A percentile compares a stretch with the other conserved stretches of the same genome.
phyloP scores from a whole-genome alignment of 2,888 invertebrate genomes.

The Drosophila picticornis region DNA sequence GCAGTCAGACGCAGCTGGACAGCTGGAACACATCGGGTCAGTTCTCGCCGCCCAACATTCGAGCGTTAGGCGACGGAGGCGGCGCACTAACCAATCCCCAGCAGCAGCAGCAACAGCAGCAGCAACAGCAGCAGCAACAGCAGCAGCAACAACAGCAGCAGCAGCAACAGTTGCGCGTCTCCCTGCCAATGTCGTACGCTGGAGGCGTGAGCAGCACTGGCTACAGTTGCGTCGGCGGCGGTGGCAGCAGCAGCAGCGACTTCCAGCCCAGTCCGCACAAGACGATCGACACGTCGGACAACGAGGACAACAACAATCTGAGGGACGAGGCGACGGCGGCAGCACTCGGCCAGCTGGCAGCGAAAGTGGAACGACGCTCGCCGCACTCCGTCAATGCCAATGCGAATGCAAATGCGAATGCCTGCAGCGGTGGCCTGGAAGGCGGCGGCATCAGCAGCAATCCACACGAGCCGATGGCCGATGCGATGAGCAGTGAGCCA shows the following conservation, averaged over 20 bases:
- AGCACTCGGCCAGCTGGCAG: conserved; percentile 64
- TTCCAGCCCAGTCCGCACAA: conserved; percentile 81
- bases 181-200: conserved; percentile 77
- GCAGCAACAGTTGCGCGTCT: conserved; percentile 71
- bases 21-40: conserved; percentile 82
- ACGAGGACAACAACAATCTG: conserved; percentile 72
- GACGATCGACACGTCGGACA: conserved; percentile 81
- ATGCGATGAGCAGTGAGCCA: conserved; percentile 26
- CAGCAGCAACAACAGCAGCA: conserved; percentile 55
- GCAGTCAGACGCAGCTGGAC: conserved; percentile 76
- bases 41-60: conserved; percentile 76
- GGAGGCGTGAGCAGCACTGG: conserved; percentile 15
- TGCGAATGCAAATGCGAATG: conserved; percentile 14
- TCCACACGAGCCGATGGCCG: conserved; percentile 23
- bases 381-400: conserved; percentile 37
- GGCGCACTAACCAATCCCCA: conserved; percentile 50
- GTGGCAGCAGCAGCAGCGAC: conserved; percentile 83
- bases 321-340: conserved; percentile 66
- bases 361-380: conserved; percentile 76
- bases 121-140: conserved; percentile 42
- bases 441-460: conserved; percentile 25
- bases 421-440: conserved; percentile 30
- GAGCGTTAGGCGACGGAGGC: conserved; percentile 39
- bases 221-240: conserved; percentile 50
- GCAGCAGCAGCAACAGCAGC: conserved; percentile 48